These are phyloP conservation scores for Puffinus mauretanicus DNA, from an alignment of 2,113 vertebrate species.

Conservation along the genomic window DNA sequence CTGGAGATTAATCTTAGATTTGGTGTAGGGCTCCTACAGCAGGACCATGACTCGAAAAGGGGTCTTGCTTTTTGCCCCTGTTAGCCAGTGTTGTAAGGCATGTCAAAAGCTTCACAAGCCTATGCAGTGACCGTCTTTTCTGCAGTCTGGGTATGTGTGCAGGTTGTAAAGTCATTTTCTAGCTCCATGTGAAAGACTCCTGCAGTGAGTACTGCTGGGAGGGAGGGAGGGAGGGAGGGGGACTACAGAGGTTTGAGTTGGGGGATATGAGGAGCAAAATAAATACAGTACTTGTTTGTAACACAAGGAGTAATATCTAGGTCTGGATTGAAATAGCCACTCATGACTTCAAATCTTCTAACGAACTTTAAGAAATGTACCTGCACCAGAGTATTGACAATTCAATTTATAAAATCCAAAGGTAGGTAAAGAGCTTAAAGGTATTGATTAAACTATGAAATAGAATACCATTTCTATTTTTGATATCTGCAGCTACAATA, in stretches of 20 bases:
- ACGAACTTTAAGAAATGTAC: background rate
- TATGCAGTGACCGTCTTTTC: background rate
- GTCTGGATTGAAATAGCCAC: background rate
- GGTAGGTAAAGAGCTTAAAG: background rate
- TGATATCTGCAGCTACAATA: background rate
- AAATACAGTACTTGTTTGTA: background rate
- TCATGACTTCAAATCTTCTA: background rate
- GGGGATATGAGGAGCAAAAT: background rate
- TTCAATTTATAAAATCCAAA: background rate
- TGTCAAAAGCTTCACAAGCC: background rate
- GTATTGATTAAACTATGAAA: background rate
- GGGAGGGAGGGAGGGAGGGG: too few relatives aligned
- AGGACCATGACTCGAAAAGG: background rate
- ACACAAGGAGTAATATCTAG: background rate
- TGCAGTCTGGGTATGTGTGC: background rate
- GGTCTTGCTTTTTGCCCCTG: background rate
- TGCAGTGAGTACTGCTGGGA: background rate
- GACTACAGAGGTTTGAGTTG: background rate
- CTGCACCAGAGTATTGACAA: background rate
- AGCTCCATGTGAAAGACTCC: background rate
- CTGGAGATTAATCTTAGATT: background rate
- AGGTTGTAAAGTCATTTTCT: background rate
- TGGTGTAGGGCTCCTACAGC: background rate
- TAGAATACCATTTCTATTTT: background rate
- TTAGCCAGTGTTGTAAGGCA: background rate